phyloP scores from a whole-genome alignment of 1,140 invertebrate genomes.

The Ooceraea biroi region DNA sequence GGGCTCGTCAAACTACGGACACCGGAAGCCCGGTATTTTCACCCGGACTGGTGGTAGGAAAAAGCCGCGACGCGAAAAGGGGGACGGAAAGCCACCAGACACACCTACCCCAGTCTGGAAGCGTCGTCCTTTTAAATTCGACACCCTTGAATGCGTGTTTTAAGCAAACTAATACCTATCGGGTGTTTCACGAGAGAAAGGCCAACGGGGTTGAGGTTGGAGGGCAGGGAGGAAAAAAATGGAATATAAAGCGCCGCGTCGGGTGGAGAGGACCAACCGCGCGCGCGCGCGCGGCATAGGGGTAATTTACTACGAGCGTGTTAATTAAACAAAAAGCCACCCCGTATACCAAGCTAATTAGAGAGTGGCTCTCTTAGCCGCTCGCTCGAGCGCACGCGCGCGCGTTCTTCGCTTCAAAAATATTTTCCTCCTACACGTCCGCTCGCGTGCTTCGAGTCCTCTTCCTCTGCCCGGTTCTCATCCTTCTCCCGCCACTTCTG shows the following conservation, averaged over 20 bases:
- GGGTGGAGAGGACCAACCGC: constrained; percentile 19
- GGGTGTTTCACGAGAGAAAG: constrained; percentile 60
- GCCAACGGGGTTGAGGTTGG: background rate
- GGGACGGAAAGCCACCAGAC: constrained; percentile 23
- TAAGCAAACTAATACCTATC: constrained; percentile 80
- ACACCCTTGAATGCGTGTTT: constrained; percentile 78
- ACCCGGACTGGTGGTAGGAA: background rate
- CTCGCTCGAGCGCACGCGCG: constrained; percentile 57
- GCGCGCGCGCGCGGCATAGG: constrained; percentile 26
- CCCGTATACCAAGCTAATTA: constrained; percentile 82
- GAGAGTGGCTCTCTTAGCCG: constrained; percentile 75
- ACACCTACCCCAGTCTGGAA: constrained; percentile 6
- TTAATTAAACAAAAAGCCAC: constrained; percentile 84
- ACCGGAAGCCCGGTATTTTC: constrained; percentile 27
- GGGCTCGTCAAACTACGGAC: constrained; percentile 48
- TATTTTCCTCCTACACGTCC: constrained; percentile 69
- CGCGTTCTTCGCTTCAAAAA: constrained; percentile 78
- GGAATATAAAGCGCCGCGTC: constrained; percentile 47
- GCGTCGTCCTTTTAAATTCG: constrained; percentile 70
- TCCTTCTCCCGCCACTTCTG: constrained; percentile 8
- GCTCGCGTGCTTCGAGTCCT: constrained; percentile 13
- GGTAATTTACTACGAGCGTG: constrained; percentile 79
- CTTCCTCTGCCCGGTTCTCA: background rate
- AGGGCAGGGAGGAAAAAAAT: constrained; percentile 22
- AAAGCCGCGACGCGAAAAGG: background rate